These are phyloP conservation scores for Drosophila mimica DNA, from an alignment of 2,888 invertebrate species.

Conservation along the genomic window DNA sequence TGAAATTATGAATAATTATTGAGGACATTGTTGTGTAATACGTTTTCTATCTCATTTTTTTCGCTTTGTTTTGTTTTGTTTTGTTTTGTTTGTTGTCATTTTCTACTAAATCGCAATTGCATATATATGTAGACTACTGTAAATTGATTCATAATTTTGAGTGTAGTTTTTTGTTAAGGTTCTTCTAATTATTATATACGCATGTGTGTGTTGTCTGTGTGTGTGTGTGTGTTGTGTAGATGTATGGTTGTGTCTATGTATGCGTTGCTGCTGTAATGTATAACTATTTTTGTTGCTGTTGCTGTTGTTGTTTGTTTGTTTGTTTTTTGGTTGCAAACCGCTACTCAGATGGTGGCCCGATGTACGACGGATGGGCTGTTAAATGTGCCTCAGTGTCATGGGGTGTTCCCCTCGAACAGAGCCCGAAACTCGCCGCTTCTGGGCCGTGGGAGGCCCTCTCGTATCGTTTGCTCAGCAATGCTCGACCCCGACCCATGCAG, in stretches of 20 bases:
- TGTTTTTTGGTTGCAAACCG: conserved; percentile 34
- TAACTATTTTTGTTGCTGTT: conserved; percentile 43
- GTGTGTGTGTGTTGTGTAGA: conserved; percentile 24
- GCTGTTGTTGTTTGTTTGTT: conserved; percentile 21
- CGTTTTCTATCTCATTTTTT: conserved; percentile 67
- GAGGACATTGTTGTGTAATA: conserved; percentile 77
- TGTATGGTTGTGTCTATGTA: conserved; percentile 25
- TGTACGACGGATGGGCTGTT: conserved; percentile 41
- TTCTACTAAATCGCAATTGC: conserved; percentile 82
- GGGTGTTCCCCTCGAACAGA: conserved; percentile 85
- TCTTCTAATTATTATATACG: conserved; percentile 76
- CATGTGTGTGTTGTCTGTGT: conserved; percentile 50
- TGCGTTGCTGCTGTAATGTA: conserved; percentile 35
- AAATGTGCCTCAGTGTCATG: conserved; percentile 84
- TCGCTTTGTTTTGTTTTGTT: conserved; percentile 48
- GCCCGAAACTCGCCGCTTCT: conserved; percentile 85
- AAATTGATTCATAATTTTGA: conserved; percentile 81
- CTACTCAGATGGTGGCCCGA: conserved; percentile 65
- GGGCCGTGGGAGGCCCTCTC: conserved; percentile 85
- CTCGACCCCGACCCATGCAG: conserved; percentile 85
- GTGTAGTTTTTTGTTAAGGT: conserved; percentile 58
- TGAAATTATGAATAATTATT: conserved; percentile 85
- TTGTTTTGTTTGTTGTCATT: conserved; percentile 54
- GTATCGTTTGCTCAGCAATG: conserved; percentile 84
- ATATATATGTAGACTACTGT: conserved; percentile 81